Evolutionary conservation across 2,797 vertebrate genomes (phyloP).

Genomic region (Bovichtus diacanthus): DNA sequence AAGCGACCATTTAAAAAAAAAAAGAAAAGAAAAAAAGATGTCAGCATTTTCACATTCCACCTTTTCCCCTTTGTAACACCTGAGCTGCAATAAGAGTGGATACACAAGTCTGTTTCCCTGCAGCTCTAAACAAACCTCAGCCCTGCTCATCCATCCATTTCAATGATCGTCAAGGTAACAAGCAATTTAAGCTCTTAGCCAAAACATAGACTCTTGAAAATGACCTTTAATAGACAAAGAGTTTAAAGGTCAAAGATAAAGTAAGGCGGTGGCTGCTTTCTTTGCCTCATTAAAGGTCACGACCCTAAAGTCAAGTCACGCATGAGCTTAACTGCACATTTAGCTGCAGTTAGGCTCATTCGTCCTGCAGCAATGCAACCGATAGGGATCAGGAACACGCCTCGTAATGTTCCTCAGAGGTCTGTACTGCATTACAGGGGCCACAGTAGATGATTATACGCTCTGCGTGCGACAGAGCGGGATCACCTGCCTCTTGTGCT

Average conservation of each 20-base stretch:
- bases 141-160: not conserved
- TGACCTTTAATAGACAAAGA: slow-evolving; percentile 13
- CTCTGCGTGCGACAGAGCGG: not conserved
- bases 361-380: slow-evolving; percentile 5
- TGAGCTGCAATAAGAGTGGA: not conserved
- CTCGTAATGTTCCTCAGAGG: not conserved
- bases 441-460: not conserved
- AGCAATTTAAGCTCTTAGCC: slow-evolving; percentile 15
- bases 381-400: not conserved
- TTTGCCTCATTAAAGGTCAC: slow-evolving; percentile 20
- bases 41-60: slow-evolving; percentile 3
- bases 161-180: not conserved
- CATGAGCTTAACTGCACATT: not conserved
- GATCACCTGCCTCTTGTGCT: slow-evolving; percentile 13
- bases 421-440: slow-evolving; percentile 4
- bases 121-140: slow-evolving; percentile 6
- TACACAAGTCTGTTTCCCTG: not conserved
- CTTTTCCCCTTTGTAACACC: not conserved
- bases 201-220: slow-evolving; percentile 10
- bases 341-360: not conserved
- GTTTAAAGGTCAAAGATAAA: slow-evolving; percentile 46
- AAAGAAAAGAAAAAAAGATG: no score
- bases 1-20: not conserved
- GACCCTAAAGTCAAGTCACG: slow-evolving; percentile 6
- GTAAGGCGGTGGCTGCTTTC: not conserved